These are phyloP conservation scores for Thaumetopoea pityocampa DNA, from an alignment of 1,140 invertebrate genomes.

Conservation along the genomic window DNA sequence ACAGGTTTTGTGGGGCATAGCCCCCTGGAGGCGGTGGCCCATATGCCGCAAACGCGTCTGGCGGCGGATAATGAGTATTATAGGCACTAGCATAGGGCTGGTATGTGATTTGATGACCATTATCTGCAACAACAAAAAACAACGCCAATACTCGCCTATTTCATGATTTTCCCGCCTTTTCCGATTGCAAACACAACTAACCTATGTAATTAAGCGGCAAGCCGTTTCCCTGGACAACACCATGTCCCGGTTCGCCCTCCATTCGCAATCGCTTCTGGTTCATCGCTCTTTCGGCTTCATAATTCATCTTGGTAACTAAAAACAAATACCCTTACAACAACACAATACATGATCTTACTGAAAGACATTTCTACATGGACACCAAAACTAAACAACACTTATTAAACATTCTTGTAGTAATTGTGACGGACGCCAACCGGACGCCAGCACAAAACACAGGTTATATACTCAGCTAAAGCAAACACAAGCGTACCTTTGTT, in stretches of 20 bases:
- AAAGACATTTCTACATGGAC: slow-evolving; percentile 33
- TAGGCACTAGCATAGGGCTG: slow-evolving; percentile 73
- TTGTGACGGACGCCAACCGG: slow-evolving; percentile 74
- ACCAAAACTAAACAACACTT: slow-evolving; percentile 38
- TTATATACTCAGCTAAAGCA: slow-evolving; percentile 68
- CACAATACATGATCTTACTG: slow-evolving; percentile 26
- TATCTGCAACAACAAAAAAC: slow-evolving; percentile 59
- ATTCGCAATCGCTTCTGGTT: slow-evolving; percentile 74
- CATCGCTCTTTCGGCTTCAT: slow-evolving; percentile 74
- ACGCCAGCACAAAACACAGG: slow-evolving; percentile 75
- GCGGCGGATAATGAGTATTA: slow-evolving; percentile 71
- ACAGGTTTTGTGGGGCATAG: slow-evolving; percentile 69
- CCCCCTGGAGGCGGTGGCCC: slow-evolving; percentile 66
- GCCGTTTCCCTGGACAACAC: slow-evolving; percentile 72
- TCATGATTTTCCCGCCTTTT: slow-evolving; percentile 16
- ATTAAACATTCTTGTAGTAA: slow-evolving; percentile 50
- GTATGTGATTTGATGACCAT: slow-evolving; percentile 74
- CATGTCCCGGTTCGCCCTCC: slow-evolving; percentile 72
- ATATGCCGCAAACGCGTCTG: slow-evolving; percentile 68
- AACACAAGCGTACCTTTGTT: slow-evolving; percentile 76
- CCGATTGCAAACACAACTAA: slow-evolving; percentile 39
- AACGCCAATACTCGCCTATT: slow-evolving; percentile 9
- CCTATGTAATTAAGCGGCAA: slow-evolving; percentile 74
- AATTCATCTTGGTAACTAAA: slow-evolving; percentile 74
- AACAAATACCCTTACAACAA: slow-evolving; percentile 46